Base-by-base conservation (phyloP, 2,113 vertebrate species). In the Ceyx melanurus region DNA sequence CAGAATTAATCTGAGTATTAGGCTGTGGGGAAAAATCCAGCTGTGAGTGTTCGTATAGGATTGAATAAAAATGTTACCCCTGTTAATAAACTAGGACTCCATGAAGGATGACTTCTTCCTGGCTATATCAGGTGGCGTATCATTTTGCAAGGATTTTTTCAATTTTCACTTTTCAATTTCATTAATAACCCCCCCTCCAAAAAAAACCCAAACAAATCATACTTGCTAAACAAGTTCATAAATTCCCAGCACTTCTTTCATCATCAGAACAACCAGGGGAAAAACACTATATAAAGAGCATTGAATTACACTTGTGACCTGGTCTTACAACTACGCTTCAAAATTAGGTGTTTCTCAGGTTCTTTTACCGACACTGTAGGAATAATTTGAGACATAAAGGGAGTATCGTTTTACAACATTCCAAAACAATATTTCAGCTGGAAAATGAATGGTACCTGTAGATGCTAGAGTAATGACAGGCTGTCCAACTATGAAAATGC, bases 321-420 rank as follows among this genome's bases (percentile, higher is more conserved):
- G 35, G 67, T 85, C 61, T 61, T 82, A 48, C 60, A 51, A 75
- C 28, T 86, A 2, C 21, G 23, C 48, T 89, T 87, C 64, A 92
- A 91, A 93, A 92, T 95, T 78, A 96, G 86, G 88, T 91, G 79
- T 67, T 93, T 77, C 82, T 92, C 22, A 35, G 26, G 29, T 73
- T 80, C 81, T 93, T 68, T 86, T 51, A 94, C 67, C 57, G 86
- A 82, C 46, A 31, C 28, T 75, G 35, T 74, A 93, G 46, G 56
- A 92, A 91, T 73, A 89, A 87, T 90, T 82, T 76, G 51, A 82
- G 76, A 76, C 75, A 83, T 87, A 77, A 78, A 77, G 89, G 82
- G 91, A 94, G 28, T 95, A 96, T 96, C 87, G 65, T 25, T 91
- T 96, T 96, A 86, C 85, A 74, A 29, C 82, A 86, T 96, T 95